Evolutionary conservation across 2,888 invertebrate genomes (phyloP).

Genomic region (Apocheima hispidaria): DNA sequence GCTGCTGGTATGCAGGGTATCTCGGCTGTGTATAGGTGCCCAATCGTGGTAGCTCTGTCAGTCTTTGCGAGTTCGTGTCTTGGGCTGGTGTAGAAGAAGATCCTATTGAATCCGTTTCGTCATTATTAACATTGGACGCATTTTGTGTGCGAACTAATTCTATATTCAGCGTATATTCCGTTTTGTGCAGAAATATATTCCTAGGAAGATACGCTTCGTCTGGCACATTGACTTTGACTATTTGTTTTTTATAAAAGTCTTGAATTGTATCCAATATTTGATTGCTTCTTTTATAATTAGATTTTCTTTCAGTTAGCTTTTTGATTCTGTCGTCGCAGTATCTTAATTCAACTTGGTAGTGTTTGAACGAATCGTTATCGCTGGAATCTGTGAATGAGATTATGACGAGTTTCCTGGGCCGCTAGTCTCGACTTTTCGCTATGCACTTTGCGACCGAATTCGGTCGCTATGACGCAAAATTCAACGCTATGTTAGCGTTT

Average conservation of each 20-base stretch:
- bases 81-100: neutral
- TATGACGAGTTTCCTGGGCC: neutral
- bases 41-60: neutral
- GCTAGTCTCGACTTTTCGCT: too few species aligned
- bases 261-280: slow-evolving; percentile 63
- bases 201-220: slow-evolving; percentile 63
- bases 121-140: slow-evolving; percentile 4
- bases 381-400: slow-evolving; percentile 2
- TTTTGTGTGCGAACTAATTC: slow-evolving; percentile 40
- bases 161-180: slow-evolving; percentile 64
- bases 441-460: too few species aligned
- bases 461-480: too few species aligned
- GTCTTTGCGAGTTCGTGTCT: neutral
- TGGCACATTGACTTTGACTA: slow-evolving; percentile 64
- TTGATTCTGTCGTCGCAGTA: slow-evolving; percentile 11
- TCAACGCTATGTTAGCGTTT: too few species aligned
- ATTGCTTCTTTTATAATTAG: slow-evolving; percentile 42
- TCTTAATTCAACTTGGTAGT: slow-evolving; percentile 6
- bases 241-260: slow-evolving; percentile 57
- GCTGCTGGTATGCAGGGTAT: slow-evolving; percentile 3
- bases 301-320: slow-evolving; percentile 11
- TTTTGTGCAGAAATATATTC: slow-evolving; percentile 65
- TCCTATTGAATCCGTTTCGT: slow-evolving; percentile 7
- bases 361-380: slow-evolving; percentile 3
- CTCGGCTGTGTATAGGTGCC: neutral